phyloP scores from a whole-genome alignment of 2,888 invertebrate genomes.

The Hypercompe scribonia region DNA sequence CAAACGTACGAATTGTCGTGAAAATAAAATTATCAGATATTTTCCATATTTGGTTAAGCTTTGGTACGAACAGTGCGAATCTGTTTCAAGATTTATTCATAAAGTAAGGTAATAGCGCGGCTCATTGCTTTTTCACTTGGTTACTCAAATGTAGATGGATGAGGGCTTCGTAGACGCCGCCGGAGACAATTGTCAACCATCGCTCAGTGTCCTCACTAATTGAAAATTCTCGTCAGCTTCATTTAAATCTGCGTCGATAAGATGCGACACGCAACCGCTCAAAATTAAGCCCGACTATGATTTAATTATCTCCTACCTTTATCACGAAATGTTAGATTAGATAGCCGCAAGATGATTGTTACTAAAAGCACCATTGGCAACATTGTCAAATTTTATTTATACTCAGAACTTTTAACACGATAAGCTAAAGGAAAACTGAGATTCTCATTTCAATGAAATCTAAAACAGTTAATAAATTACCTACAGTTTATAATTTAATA shows the following conservation, averaged over 20 bases:
- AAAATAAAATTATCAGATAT: not conserved
- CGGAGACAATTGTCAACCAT: conserved; percentile 82
- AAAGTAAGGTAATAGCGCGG: conserved; percentile 81
- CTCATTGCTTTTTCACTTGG: conserved; percentile 85
- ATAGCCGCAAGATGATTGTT: not conserved
- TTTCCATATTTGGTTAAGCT: conserved; percentile 1
- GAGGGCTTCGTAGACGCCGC: conserved; percentile 74
- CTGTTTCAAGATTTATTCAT: conserved; percentile 72
- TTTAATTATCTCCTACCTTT: conserved; percentile 65
- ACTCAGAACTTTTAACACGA: not conserved
- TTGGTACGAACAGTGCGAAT: conserved; percentile 43
- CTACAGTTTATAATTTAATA: not conserved
- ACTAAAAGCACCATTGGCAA: not conserved
- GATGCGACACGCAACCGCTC: conserved; percentile 68
- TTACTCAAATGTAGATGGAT: conserved; percentile 84
- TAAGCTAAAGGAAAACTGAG: not conserved
- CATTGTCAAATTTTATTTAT: not conserved
- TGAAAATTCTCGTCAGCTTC: conserved; percentile 83
- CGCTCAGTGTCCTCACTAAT: conserved; percentile 84
- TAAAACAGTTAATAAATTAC: not conserved
- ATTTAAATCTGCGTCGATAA: conserved; percentile 82
- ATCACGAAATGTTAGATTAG: conserved; percentile 48
- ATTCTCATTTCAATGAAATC: not conserved
- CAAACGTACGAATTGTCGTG: not conserved
- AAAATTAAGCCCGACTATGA: conserved; percentile 66